Evolutionary conservation across 1,140 invertebrate genomes (phyloP).

Genomic region (Cephus cinctus): DNA sequence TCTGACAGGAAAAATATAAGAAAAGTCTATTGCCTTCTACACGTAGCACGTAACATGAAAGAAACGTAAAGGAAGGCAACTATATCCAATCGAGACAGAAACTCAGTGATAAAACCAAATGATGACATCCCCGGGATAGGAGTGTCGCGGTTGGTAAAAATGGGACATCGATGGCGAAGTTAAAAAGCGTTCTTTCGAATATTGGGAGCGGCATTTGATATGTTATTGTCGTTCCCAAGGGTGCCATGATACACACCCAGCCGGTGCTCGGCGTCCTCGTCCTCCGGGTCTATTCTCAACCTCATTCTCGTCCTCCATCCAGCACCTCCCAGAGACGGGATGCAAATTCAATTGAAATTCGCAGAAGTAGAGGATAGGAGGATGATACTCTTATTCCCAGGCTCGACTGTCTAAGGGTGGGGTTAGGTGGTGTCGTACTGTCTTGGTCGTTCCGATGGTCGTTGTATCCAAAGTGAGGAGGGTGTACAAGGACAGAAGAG

Average conservation of each 20-base stretch:
- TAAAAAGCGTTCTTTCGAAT: too few species aligned
- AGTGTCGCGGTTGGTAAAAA: too few species aligned
- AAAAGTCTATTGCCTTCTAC: too few species aligned
- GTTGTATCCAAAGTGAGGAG: constrained; percentile 13
- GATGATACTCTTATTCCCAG: constrained; percentile 31
- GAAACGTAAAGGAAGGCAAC: too few species aligned
- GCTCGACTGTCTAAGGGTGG: constrained; percentile 14
- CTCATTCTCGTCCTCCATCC: neutral
- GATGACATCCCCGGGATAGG: too few species aligned
- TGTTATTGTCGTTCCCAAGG: constrained; percentile 3
- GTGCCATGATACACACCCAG: constrained; percentile 1
- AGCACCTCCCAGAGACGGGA: constrained; percentile 24
- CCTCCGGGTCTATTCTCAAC: neutral
- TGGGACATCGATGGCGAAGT: too few species aligned
- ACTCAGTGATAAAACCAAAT: too few species aligned
- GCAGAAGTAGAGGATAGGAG: constrained; percentile 15
- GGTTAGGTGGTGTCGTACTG: constrained; percentile 25
- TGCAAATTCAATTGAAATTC: constrained; percentile 50
- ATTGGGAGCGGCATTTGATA: constrained; percentile 6
- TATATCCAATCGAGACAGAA: too few species aligned
- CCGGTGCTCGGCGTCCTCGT: neutral
- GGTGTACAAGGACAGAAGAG: too few species aligned
- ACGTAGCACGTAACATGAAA: too few species aligned
- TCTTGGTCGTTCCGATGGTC: constrained; percentile 24
- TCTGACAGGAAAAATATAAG: too few species aligned